Percentiles rank a stretch among this genome's conserved stretches.
Conservation (phyloP, 1,140 invertebrate genomes). For the Idris sp. region DNA sequence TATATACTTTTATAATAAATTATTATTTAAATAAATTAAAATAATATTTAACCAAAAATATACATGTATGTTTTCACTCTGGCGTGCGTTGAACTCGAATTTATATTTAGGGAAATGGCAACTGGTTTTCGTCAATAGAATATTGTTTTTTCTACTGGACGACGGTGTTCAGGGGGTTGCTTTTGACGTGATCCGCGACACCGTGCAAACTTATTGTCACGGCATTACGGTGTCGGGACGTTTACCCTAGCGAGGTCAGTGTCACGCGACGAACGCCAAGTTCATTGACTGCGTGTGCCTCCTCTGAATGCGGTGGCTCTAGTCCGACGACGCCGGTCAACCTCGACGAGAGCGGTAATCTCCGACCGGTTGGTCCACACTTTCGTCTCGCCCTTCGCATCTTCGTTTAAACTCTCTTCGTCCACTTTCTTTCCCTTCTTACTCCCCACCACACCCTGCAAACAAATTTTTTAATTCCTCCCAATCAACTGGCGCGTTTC, state of each 20-base stretch:
- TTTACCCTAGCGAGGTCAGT: conserved; percentile 59
- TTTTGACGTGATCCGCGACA: conserved; percentile 24
- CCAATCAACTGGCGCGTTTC: background rate
- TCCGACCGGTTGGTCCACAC: conserved; percentile 64
- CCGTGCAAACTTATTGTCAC: conserved; percentile 28
- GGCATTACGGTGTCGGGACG: conserved; percentile 47
- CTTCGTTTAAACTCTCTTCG: conserved; percentile 31
- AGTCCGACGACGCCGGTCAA: conserved; percentile 43
- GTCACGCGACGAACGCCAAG: conserved; percentile 59
- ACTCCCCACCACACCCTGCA: conserved; percentile 4
- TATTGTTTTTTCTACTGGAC: conserved; percentile 13
- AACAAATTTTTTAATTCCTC: conserved; percentile 14
- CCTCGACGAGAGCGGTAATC: conserved; percentile 50
- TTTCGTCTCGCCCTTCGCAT: conserved; percentile 62
- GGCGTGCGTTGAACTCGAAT: conserved; percentile 36
- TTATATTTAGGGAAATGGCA: conserved; percentile 31
- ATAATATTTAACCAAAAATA: no score
- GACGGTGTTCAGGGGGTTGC: conserved; percentile 32
- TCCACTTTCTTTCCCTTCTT: conserved; percentile 40
- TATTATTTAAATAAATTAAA: no score
- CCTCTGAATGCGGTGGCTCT: conserved; percentile 47
- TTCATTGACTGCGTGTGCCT: conserved; percentile 59
- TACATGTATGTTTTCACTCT: conserved; percentile 14
- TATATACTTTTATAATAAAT: no score
- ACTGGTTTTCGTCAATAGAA: conserved; percentile 43